Evolutionary conservation across 2,888 invertebrate species (phyloP), one percentile per base, ranked within the genome.

Genomic region (Phaonia tiefii): DNA sequence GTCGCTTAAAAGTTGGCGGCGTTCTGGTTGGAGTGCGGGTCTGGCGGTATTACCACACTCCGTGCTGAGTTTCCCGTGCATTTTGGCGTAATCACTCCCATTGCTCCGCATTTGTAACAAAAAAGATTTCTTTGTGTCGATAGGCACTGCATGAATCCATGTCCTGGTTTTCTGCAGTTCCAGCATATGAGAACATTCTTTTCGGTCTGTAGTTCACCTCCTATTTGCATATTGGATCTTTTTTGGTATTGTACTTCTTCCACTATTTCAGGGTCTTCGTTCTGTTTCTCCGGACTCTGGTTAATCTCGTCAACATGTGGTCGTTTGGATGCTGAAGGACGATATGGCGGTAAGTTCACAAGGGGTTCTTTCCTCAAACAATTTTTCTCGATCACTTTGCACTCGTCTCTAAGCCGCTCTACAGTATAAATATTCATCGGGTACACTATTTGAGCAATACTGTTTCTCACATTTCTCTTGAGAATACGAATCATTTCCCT

Each of bases 51-150:
- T 4, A 49, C 8, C 15, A 49, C 49, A 17, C 17, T 49, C 49
- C 17, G n/a, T 15, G 5, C 25, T 13, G 0, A 5, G 11, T 37
- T 56, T 25, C 26, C 31, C n/a, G 13, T 1, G n/a, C 31, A 56
- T n/a, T 26, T 56, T 11, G 56, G 56, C 2, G 11, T 56, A n/a
- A 31, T 70, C 7, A 31, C 63, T 4, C 63, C 31, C 2, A 51
- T 20, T 20, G 8, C 31, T 1, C 76, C 76, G 15, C 69, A 60
- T 20, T n/a, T 60, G 13, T 49, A 66, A 4, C 65, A 74, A 31
- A 75, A 75, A 0, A 60, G 39, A 0, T 44, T 10, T 2, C 58
- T 26, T 25, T 75, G 58, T 2, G 5, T 8, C 0, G 67, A 25
- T 0, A 7, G 3, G 31, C 66, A 75, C 1, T 49, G 17, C 17